Conservation (phyloP, 2,113 vertebrate species). For the Saccopteryx bilineata region DNA sequence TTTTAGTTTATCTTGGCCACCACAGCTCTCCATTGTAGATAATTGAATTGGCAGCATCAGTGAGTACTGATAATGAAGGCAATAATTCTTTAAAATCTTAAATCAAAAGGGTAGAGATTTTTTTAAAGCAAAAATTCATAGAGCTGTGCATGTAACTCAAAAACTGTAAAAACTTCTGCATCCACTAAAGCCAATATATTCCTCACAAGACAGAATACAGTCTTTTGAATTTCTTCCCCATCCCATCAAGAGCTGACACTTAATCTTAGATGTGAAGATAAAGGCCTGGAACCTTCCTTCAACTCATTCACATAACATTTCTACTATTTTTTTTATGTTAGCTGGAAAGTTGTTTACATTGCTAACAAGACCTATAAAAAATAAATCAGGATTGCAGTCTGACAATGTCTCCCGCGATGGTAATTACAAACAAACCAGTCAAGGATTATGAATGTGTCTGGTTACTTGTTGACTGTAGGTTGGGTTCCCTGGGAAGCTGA, state of each 20-base stretch:
- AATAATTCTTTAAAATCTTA: conserved; percentile 71
- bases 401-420: neutral
- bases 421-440: neutral
- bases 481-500: neutral
- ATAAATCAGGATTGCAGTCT: neutral
- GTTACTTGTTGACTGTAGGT: neutral
- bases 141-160: neutral
- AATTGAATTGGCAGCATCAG: conserved; percentile 73
- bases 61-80: conserved; percentile 61
- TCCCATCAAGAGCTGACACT: neutral
- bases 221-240: conserved; percentile 25
- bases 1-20: conserved; percentile 54
- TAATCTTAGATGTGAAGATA: neutral
- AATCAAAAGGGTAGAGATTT: neutral
- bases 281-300: neutral
- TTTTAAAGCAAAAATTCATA: conserved; percentile 54
- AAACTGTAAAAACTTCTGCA: neutral
- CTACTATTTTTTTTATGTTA: conserved; percentile 3
- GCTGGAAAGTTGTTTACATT: neutral
- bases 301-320: neutral
- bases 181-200: neutral
- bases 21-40: conserved; percentile 22
- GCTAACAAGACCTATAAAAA: neutral
- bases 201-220: neutral
- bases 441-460: neutral